Base-by-base conservation (phyloP, 92 coral and sea anemone genomes). In the Galaxea fascicularis region DNA sequence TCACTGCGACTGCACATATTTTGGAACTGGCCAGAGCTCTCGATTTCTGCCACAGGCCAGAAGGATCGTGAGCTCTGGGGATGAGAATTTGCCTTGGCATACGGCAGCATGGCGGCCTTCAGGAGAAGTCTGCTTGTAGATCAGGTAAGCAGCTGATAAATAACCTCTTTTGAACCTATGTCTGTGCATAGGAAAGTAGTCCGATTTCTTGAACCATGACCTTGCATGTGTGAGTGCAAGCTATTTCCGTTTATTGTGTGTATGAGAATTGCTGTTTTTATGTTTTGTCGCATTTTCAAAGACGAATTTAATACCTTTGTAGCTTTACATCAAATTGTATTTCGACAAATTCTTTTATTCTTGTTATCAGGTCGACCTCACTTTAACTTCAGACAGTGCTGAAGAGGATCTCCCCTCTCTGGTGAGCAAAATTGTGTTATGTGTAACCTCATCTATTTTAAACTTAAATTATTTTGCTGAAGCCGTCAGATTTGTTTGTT, bases 61-160 rank as follows among this genome's bases (percentile, higher is more conserved):
- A n/a, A n/a, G n/a, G n/a, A n/a, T n/a, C n/a, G n/a, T n/a, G n/a
- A n/a, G n/a, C n/a, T n/a, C n/a, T n/a, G n/a, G n/a, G n/a, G n/a
- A n/a, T n/a, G n/a, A n/a, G n/a, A n/a, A n/a, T n/a, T n/a, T 29
- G 74, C 31, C 52, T 68, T 68, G 47, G 74, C 74, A 27, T 68
- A 28, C 0, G 74, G 74, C 74, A 39, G 74, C 74, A 68, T 68
- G 74, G 74, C 52, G 74, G 74, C 74, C 74, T 68, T 30, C 31
- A 4, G 51, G 74, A 35, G 74, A 68, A 68, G 44, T 68, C 26
- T 28, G 74, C 51, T 31, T 35, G 51, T 16, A 29, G n/a, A 68
- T 68, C 52, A 13, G 74, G 49, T 31, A 31, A 68, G 74, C 52
- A 31, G 45, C 52, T 20, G 47, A 68, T 39, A 30, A 30, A 68